These are phyloP conservation scores for Macrophya annulata DNA, from an alignment of 2,888 invertebrate species.

Conservation along the genomic window DNA sequence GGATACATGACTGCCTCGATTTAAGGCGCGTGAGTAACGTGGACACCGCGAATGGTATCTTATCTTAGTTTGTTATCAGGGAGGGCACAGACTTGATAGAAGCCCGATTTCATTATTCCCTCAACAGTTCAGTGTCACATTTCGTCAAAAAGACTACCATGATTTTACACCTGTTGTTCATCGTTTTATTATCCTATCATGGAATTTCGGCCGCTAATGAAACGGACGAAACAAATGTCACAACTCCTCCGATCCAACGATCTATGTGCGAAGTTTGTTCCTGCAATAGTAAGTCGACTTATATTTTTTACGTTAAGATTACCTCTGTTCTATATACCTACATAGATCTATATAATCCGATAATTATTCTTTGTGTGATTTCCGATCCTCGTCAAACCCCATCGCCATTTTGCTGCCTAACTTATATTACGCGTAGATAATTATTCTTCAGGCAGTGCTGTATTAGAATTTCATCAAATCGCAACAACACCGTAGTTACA, in stretches of 20 bases:
- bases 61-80: constrained; percentile 61
- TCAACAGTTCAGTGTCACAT: constrained; percentile 50
- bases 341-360: neutral
- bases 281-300: constrained; percentile 42
- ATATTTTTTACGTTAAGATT: neutral
- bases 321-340: neutral
- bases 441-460: neutral
- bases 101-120: constrained; percentile 49
- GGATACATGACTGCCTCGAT: constrained; percentile 19
- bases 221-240: neutral
- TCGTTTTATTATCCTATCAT: neutral
- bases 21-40: constrained; percentile 61
- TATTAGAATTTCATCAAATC: neutral
- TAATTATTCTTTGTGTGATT: neutral
- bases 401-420: neutral
- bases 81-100: constrained; percentile 59
- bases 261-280: constrained; percentile 52
- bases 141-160: constrained; percentile 37
- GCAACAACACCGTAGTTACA: too few relatives aligned
- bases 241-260: neutral
- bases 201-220: constrained; percentile 14
- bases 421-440: neutral
- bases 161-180: constrained; percentile 26
- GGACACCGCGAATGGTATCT: constrained; percentile 62
- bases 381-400: neutral